Evolutionary conservation across 1,140 invertebrate genomes (phyloP).

Genomic region (Pygmarrhopalites habei): DNA sequence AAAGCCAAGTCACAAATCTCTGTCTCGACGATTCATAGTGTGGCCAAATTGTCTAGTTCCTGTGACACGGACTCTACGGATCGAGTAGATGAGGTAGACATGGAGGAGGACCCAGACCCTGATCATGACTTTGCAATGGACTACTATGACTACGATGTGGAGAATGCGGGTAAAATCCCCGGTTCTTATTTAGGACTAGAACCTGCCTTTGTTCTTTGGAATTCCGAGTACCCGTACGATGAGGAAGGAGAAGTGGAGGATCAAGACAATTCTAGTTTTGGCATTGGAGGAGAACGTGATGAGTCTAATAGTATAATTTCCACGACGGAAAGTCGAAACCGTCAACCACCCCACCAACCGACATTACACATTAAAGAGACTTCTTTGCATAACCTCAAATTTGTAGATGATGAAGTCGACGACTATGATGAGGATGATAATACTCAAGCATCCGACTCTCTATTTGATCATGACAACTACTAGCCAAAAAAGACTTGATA

Average conservation of each 20-base stretch:
- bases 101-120: too few species aligned
- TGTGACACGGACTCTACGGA: background rate
- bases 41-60: conserved; percentile 7
- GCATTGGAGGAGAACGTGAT: too few species aligned
- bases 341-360: background rate
- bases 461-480: too few species aligned
- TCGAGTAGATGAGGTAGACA: conserved; percentile 5
- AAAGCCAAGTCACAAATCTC: conserved; percentile 19
- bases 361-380: conserved; percentile 20
- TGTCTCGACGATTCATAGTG: conserved; percentile 5
- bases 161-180: conserved; percentile 35
- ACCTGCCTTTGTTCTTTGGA: conserved; percentile 37
- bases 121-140: conserved; percentile 38
- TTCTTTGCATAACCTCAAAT: conserved; percentile 28
- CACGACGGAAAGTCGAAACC: background rate
- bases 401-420: conserved; percentile 32
- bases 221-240: conserved; percentile 19
- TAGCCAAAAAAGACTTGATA: too few species aligned
- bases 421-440: conserved; percentile 12
- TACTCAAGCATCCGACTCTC: too few species aligned
- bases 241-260: conserved; percentile 1
- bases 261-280: background rate
- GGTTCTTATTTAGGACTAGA: conserved; percentile 35
- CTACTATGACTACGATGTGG: conserved; percentile 38
- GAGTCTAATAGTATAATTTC: background rate